A percentile compares a stretch with the other conserved stretches of the same genome.
phyloP scores from a whole-genome alignment of 1,140 invertebrate species.

The Lordiphosa collinella region DNA sequence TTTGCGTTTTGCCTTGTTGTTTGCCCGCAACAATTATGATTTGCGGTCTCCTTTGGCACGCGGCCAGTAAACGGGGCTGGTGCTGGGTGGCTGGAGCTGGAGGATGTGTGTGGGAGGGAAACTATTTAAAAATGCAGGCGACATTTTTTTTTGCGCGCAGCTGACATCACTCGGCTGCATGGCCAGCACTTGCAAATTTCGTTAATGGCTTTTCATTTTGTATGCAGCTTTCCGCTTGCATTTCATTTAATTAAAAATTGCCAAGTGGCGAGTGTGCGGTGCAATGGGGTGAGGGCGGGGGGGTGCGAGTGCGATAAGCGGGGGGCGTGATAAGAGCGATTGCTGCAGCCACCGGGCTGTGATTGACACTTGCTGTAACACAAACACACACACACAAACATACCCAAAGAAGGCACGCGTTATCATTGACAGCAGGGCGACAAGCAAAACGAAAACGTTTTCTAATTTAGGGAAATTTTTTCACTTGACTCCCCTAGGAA shows the following conservation, averaged over 20 bases:
- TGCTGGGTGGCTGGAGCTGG: background rate
- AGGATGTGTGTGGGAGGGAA: background rate
- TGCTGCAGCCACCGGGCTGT: constrained; percentile 35
- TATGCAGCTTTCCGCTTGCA: constrained; percentile 40
- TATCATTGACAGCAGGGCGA: constrained; percentile 6
- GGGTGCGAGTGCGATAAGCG: background rate
- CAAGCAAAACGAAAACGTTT: background rate
- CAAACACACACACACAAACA: background rate
- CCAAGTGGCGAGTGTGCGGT: constrained; percentile 20
- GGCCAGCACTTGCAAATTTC: constrained; percentile 41
- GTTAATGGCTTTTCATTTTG: constrained; percentile 65
- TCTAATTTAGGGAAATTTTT: background rate
- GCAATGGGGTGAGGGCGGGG: background rate
- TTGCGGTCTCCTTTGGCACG: constrained; percentile 47
- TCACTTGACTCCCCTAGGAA: too few species aligned
- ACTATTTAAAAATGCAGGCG: constrained; percentile 7
- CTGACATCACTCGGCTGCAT: constrained; percentile 2
- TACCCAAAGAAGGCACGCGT: background rate
- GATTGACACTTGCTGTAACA: constrained; percentile 36
- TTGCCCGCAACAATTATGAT: constrained; percentile 67
- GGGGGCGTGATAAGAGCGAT: constrained; percentile 27
- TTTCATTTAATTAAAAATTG: constrained; percentile 68
- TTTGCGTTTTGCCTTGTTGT: constrained; percentile 28
- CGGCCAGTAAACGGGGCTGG: too few species aligned
- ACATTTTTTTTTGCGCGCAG: constrained; percentile 1